phyloP scores from a whole-genome alignment of 2,113 vertebrate species.

The Ellobius talpinus region DNA sequence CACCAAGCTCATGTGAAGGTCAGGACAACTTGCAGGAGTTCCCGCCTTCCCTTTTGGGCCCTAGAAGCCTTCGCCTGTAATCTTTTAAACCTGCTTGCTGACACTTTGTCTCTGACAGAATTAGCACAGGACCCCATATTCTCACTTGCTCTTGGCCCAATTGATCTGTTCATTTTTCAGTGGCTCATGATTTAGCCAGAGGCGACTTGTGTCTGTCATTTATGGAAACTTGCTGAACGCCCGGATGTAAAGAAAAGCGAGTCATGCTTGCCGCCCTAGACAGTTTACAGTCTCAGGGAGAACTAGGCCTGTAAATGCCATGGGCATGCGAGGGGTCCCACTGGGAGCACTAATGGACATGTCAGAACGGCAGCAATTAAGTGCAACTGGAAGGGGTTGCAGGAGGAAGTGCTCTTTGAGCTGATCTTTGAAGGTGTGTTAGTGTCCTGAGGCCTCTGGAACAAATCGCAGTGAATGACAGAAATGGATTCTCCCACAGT shows the following conservation, averaged over 20 bases:
- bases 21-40: background rate
- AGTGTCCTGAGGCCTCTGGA: background rate
- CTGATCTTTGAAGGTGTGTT: background rate
- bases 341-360: accelerated
- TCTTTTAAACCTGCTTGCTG: background rate
- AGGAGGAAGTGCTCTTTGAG: background rate
- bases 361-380: background rate
- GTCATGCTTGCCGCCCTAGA: accelerated
- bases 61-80: background rate
- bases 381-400: background rate
- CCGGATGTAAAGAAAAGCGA: background rate
- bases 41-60: background rate
- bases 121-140: background rate
- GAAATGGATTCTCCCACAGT: background rate
- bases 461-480: background rate
- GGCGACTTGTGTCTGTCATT: background rate
- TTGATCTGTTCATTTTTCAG: background rate
- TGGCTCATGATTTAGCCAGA: accelerated
- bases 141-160: accelerated
- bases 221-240: accelerated
- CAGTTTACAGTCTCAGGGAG: background rate
- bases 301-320: background rate
- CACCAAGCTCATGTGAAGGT: background rate
- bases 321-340: accelerated
- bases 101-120: background rate